phyloP scores from a whole-genome alignment of 2,113 vertebrate genomes.

The Malurus alboscapulatus region DNA sequence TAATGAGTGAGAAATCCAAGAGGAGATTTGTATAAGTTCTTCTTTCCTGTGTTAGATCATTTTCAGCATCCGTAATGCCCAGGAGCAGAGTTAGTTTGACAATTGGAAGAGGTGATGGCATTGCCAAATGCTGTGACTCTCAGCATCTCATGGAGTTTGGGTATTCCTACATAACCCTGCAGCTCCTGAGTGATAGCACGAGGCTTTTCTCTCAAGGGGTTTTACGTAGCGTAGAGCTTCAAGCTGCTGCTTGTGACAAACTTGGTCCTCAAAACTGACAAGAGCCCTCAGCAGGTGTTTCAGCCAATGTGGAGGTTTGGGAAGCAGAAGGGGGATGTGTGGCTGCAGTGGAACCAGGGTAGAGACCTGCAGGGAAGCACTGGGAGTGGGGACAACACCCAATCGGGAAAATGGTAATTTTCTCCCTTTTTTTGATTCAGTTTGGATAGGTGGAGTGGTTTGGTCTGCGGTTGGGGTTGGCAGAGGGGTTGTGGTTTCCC shows the following conservation, averaged over 20 bases:
- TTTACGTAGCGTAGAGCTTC: neutral
- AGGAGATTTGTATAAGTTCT: neutral
- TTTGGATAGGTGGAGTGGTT: neutral
- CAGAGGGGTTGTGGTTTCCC: neutral
- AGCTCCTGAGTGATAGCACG: neutral
- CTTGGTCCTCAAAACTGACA: neutral
- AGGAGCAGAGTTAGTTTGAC: neutral
- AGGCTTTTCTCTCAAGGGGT: neutral
- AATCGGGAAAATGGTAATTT: neutral
- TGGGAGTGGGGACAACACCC: neutral
- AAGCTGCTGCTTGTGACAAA: neutral
- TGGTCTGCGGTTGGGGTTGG: neutral
- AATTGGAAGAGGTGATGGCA: neutral
- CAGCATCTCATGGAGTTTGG: accelerated
- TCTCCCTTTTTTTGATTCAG: neutral
- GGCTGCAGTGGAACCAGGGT: neutral
- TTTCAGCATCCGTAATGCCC: accelerated
- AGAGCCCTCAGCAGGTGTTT: neutral
- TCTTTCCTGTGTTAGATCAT: neutral
- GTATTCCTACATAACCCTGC: neutral
- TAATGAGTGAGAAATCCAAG: neutral
- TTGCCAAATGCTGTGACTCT: neutral
- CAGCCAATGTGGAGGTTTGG: accelerated
- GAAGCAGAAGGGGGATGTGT: neutral
- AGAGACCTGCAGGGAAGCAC: neutral